phyloP scores from a whole-genome alignment of 2,888 invertebrate genomes.

The Sarcophaga carnaria region DNA sequence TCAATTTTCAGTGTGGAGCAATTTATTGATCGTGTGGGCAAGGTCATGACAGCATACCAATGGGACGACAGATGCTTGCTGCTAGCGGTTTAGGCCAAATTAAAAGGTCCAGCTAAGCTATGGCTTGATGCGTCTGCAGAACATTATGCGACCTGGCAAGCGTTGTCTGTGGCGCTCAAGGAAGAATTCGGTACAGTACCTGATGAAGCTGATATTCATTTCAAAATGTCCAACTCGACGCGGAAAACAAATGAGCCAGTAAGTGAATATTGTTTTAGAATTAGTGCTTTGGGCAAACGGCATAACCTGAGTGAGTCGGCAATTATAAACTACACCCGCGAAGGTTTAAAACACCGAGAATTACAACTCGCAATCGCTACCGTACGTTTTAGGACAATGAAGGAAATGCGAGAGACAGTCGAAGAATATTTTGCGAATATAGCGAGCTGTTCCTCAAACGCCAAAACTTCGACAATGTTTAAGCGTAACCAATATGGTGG shows the following conservation, averaged over 20 bases:
- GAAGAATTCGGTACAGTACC: not conserved
- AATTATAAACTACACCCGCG: slow-evolving; percentile 51
- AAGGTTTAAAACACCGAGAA: slow-evolving; percentile 50
- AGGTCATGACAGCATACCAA: slow-evolving; percentile 15
- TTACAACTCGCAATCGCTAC: slow-evolving; percentile 49
- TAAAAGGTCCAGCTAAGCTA: slow-evolving; percentile 45
- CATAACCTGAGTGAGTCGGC: slow-evolving; percentile 44
- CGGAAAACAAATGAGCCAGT: slow-evolving; percentile 27
- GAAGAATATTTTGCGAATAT: no score
- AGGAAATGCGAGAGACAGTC: not conserved
- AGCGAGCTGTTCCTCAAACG: no score
- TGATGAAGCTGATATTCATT: slow-evolving; percentile 53
- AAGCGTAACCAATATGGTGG: no score
- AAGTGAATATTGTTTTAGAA: slow-evolving; percentile 22
- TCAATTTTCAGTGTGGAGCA: slow-evolving; percentile 17
- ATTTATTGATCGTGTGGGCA: slow-evolving; percentile 38
- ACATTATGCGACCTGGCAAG: not conserved
- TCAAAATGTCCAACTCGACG: slow-evolving; percentile 30
- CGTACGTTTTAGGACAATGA: slow-evolving; percentile 30
- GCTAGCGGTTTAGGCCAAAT: slow-evolving; percentile 39
- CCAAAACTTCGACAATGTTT: no score
- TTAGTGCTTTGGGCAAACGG: slow-evolving; percentile 25
- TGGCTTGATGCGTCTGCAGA: slow-evolving; percentile 40
- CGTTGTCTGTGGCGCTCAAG: no score
- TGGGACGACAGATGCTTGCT: slow-evolving; percentile 50